phyloP scores from a whole-genome alignment of 2,797 vertebrate species.

The Pristis pectinata region DNA sequence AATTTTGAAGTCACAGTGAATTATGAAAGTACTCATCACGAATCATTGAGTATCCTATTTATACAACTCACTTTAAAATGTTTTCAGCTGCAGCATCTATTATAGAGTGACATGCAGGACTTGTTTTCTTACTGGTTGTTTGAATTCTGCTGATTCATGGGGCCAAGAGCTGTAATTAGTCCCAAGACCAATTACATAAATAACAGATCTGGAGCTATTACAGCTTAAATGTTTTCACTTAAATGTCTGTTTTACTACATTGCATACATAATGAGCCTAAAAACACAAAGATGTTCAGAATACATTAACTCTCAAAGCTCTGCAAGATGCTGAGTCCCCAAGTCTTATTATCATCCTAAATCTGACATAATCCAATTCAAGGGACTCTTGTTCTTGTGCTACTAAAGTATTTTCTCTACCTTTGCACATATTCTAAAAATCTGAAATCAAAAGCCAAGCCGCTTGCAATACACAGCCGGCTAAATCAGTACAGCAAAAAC shows the following conservation, averaged over 20 bases:
- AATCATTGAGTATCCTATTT: constrained; percentile 25
- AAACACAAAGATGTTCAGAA: not conserved
- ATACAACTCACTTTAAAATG: constrained; percentile 6
- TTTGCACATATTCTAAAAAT: not conserved
- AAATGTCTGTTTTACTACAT: not conserved
- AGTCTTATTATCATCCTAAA: not conserved
- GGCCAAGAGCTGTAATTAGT: constrained; percentile 27
- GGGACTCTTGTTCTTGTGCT: not conserved
- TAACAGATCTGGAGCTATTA: not conserved
- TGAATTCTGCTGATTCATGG: constrained; percentile 6
- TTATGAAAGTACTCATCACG: constrained; percentile 10
- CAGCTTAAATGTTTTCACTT: not conserved
- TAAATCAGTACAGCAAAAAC: not conserved
- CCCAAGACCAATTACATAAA: constrained; percentile 11
- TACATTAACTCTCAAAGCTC: not conserved
- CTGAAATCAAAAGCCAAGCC: not conserved
- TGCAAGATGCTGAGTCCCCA: not conserved
- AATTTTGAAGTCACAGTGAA: constrained; percentile 11
- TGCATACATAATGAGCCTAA: not conserved
- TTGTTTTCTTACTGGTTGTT: not conserved
- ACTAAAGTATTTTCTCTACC: not conserved
- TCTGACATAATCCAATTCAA: not conserved
- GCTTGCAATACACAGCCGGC: not conserved
- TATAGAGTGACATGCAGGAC: not conserved
- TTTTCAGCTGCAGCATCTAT: constrained; percentile 9